Evolutionary conservation across 2,113 vertebrate species (phyloP).

Genomic region (Hippolais icterina): DNA sequence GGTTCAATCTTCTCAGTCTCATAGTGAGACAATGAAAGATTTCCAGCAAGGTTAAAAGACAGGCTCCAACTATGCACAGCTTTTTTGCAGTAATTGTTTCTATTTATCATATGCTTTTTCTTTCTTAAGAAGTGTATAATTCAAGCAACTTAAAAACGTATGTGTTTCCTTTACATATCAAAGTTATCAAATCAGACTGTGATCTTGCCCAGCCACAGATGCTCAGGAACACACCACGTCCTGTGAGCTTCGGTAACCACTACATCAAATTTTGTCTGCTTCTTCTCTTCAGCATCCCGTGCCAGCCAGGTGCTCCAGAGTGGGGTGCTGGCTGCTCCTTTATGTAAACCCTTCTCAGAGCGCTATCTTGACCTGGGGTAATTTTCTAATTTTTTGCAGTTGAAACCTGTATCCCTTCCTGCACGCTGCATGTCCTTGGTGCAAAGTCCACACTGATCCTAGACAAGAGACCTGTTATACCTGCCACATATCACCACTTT

Average conservation of each 20-base stretch:
- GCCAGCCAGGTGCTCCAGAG: neutral
- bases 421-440: neutral
- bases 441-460: neutral
- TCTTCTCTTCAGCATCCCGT: neutral
- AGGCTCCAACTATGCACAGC: neutral
- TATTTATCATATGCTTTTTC: neutral
- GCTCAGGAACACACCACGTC: accelerated
- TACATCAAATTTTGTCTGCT: neutral
- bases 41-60: neutral
- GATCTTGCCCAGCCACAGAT: neutral
- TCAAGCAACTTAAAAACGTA: neutral
- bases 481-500: neutral
- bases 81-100: neutral
- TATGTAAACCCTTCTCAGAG: neutral
- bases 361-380: neutral
- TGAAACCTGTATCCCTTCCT: neutral
- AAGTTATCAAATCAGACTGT: neutral
- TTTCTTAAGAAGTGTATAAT: neutral
- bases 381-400: neutral
- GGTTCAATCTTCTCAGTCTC: neutral
- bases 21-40: neutral
- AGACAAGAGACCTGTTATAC: neutral
- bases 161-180: neutral
- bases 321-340: neutral
- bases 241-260: neutral